phyloP scores from a whole-genome alignment of 2,113 vertebrate species.

The Burhinus oedicnemus region DNA sequence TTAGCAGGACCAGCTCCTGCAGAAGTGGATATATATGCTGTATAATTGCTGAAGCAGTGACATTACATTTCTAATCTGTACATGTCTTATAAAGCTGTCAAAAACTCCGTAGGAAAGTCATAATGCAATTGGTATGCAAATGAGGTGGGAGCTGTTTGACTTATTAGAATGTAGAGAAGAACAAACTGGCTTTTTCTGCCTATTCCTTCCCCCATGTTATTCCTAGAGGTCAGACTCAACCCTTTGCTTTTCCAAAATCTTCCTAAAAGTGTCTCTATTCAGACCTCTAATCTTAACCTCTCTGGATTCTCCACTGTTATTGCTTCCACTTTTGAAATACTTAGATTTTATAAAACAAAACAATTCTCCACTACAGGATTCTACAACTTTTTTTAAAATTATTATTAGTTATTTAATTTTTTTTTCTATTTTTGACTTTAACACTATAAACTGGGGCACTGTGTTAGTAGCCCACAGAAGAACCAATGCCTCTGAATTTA shows the following conservation, averaged over 20 bases:
- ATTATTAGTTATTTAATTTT: too few species aligned
- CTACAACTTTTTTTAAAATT: neutral
- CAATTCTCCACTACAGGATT: neutral
- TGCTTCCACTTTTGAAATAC: neutral
- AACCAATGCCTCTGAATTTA: neutral
- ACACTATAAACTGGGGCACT: neutral
- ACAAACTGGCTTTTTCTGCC: neutral
- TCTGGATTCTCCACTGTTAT: neutral
- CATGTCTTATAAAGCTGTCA: neutral
- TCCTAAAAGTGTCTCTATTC: neutral
- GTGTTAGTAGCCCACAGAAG: neutral
- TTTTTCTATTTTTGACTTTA: neutral
- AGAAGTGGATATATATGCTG: neutral
- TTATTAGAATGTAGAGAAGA: neutral
- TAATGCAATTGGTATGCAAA: neutral
- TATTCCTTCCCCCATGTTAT: neutral
- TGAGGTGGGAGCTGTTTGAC: neutral
- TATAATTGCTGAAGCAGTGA: neutral
- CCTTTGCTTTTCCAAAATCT: neutral
- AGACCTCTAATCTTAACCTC: neutral
- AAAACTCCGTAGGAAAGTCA: neutral
- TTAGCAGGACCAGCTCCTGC: neutral
- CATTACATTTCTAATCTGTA: neutral
- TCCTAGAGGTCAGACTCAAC: neutral
- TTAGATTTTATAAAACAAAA: neutral